phyloP scores from a whole-genome alignment of 2,888 invertebrate species.

The Phortica okadai region DNA sequence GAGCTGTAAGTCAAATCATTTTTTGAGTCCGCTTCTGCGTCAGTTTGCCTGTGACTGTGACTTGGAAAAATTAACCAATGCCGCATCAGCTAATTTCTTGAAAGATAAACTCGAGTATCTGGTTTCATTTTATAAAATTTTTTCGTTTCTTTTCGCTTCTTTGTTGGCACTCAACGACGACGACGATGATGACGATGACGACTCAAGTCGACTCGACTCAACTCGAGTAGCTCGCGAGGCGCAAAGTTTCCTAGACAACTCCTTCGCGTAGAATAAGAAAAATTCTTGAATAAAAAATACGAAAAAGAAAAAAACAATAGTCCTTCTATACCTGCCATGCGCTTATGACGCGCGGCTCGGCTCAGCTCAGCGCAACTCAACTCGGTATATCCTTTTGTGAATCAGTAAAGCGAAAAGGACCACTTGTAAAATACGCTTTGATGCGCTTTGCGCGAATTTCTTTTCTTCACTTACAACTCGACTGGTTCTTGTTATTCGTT shows the following conservation, averaged over 20 bases:
- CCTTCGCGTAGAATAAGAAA: constrained; percentile 59
- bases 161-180: constrained; percentile 40
- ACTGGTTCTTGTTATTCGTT: constrained; percentile 45
- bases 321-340: not conserved
- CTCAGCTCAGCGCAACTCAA: not conserved
- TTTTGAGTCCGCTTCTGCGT: too few relatives aligned
- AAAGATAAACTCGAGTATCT: constrained; percentile 52
- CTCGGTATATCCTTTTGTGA: constrained; percentile 62
- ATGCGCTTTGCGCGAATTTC: constrained; percentile 60
- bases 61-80: constrained; percentile 40
- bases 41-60: constrained; percentile 32
- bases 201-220: constrained; percentile 48
- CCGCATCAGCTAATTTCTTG: constrained; percentile 16
- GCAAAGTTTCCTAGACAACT: constrained; percentile 74
- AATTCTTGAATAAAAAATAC: constrained; percentile 40
- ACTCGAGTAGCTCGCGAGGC: constrained; percentile 55
- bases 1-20: too few relatives aligned
- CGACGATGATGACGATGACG: not conserved
- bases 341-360: not conserved
- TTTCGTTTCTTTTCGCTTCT: constrained; percentile 17
- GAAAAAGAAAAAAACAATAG: constrained; percentile 47
- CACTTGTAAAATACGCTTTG: constrained; percentile 73
- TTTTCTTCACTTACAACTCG: constrained; percentile 32
- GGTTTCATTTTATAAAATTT: constrained; percentile 55
- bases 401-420: constrained; percentile 72